A percentile compares a stretch with the other conserved stretches of the same genome.
Conservation (phyloP, 2,888 invertebrate species). For the Patella pellucida region DNA sequence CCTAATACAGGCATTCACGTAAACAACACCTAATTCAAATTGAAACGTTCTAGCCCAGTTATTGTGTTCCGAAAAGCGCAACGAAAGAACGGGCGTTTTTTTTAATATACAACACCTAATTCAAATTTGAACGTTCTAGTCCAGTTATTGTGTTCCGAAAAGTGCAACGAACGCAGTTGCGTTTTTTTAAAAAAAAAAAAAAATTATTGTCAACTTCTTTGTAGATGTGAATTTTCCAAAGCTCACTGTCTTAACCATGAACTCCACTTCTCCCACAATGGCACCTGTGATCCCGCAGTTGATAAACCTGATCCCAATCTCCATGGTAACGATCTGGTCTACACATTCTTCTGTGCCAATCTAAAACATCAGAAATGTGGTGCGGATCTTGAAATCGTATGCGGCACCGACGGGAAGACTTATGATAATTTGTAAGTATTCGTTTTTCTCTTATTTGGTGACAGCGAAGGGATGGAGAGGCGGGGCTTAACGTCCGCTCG, state of each 20-base stretch:
- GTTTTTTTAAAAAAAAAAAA: too few relatives aligned
- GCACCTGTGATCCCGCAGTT: not conserved
- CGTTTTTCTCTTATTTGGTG: not conserved
- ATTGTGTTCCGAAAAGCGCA: too few relatives aligned
- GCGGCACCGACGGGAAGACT: not conserved
- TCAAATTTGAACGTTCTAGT: too few relatives aligned
- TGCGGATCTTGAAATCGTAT: not conserved
- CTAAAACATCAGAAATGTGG: not conserved
- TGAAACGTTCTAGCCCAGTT: too few relatives aligned
- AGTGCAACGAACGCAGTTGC: too few relatives aligned
- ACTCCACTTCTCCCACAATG: not conserved
- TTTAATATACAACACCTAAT: too few relatives aligned
- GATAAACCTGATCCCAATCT: not conserved
- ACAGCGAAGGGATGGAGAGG: too few relatives aligned
- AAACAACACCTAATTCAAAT: too few relatives aligned
- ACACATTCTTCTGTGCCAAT: not conserved
- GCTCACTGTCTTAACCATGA: not conserved
- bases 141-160: too few relatives aligned
- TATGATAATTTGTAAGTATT: conserved; percentile 4
- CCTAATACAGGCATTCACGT: too few relatives aligned
- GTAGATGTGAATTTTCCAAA: not conserved
- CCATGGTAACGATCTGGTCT: not conserved
- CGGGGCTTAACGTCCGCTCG: too few relatives aligned
- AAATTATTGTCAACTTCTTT: not conserved
- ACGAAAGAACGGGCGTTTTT: too few relatives aligned